Evolutionary conservation across 1,140 invertebrate genomes (phyloP), one percentile per base, ranked within the genome.

Genomic region (Nylanderia fulva): DNA sequence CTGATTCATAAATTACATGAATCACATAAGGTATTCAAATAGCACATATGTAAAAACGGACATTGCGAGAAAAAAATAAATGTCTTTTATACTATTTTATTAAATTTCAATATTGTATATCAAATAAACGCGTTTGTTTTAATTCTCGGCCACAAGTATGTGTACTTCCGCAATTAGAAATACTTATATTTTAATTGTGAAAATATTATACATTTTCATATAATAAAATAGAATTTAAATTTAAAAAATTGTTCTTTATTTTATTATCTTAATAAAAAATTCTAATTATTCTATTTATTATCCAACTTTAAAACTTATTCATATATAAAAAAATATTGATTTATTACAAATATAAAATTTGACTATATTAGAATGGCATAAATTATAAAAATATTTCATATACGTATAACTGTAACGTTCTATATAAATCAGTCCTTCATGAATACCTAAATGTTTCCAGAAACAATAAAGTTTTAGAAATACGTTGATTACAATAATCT

Each of bases 21-120:
- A 83, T 24, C 52, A 18, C 21, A 39, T 64, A 56, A 71, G 24
- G 4, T 4, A 72, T 68, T 11, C 33, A 75, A 75, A n/a, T 33
- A 45, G 24, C n/a, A 76, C 21, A 7, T 45, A 27, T 76, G 15
- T 76, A 82, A 86, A 42, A 68, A 36, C 29, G 33, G 33, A 42
- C 64, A 71, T 1, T 66, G 76, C 39, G 29, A 84, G 64, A 61
- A 48, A 74, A n/a, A 75, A 13, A 27, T 15, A 54, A 54, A 76
- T 36, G 56, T 77, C 48, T 87, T 87, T 87, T 88, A 87, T 87
- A 88, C 86, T 77, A 77, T 87, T 88, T 88, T 88, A 87, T 68
- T 85, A 88, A 68, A 85, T 86, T 84, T 45, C 75, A 21, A 85
- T 88, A 77, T 9, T 42, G 2, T 24, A 77, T 84, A 54, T 87